Base-by-base conservation (phyloP, 92 coral and sea anemone genomes). In the Chrysogorgia sp. region DNA sequence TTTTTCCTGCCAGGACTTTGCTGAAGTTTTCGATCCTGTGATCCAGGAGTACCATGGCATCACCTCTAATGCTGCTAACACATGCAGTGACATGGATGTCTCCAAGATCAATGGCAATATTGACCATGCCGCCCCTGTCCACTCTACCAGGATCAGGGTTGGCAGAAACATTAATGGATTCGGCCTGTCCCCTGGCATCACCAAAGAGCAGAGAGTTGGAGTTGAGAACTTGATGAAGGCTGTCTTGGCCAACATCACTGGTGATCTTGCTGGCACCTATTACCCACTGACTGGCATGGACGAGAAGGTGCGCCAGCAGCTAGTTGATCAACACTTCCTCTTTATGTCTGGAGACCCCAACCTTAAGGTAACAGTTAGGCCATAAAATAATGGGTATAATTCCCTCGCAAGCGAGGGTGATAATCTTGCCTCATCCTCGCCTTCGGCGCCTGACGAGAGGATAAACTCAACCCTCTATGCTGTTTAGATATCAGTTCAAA, bases 231-330 rank as follows among this genome's bases (percentile, higher is more conserved):
- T 90, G 84, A 64, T 83, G 50, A 92, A 90, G 91, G 90, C 88
- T 24, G 90, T 91, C 7, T 88, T 78, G 10, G 91, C 91, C 17
- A 71, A 88, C 60, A 86, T 75, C 45, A 86, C 82, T 2, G 96
- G 92, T 0, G 97, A 92, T 33, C 80, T 92, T 52, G 86, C 88
- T 1, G 97, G 97, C 21, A 74, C 76, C 12, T 92, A 88, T 74
- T 88, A 92, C 59, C 97, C 97, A 9, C 86, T 92, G 48, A 6
- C 82, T 8, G 97, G 97, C 0, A 92, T 92, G 97, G 96, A 92
- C 85, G 96, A 92, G 50, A 74, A 78, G 40, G 88, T 92, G 2
- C 82, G 88, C n/a, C 88, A 88, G 4, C 88, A 89, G 26, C 86
- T 92, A 49, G 89, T 92, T 0, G 82, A 88, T 57, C 96, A 92